Conservation (phyloP, 2,888 invertebrate genomes). For the Aplocera efformata region DNA sequence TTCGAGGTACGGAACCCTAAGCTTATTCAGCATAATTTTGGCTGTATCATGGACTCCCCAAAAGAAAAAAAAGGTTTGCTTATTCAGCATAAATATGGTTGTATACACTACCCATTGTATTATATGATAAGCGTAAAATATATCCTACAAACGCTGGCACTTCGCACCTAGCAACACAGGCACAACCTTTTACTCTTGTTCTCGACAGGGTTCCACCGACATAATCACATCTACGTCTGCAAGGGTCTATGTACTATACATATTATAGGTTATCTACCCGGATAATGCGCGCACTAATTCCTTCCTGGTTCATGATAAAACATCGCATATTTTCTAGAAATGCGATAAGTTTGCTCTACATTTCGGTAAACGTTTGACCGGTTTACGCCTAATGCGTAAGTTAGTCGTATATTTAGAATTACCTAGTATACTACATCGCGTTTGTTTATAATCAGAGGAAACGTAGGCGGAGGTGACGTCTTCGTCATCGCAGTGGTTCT, state of each 20-base stretch:
- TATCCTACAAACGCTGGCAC: conserved; percentile 29
- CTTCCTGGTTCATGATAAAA: conserved; percentile 31
- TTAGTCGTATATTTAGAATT: conserved; percentile 44
- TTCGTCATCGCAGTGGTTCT: conserved; percentile 39
- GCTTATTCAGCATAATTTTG: too few relatives aligned
- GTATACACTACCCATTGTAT: too few relatives aligned
- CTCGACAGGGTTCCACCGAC: conserved; percentile 52
- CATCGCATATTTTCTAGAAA: conserved; percentile 11
- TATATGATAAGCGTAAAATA: too few relatives aligned
- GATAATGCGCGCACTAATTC: conserved; percentile 17
- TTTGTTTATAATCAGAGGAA: conserved; percentile 37
- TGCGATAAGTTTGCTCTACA: conserved; percentile 9
- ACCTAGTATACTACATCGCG: conserved; percentile 35
- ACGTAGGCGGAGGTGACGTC: conserved; percentile 46
- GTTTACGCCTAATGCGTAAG: conserved; percentile 35
- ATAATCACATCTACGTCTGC: conserved; percentile 42
- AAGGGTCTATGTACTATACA: conserved; percentile 31
- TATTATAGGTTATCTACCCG: conserved; percentile 7
- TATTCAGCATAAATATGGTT: too few relatives aligned
- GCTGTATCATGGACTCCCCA: too few relatives aligned
- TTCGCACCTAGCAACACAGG: conserved; percentile 44
- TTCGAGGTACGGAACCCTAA: too few relatives aligned
- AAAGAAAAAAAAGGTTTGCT: too few relatives aligned
- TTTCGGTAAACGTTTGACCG: conserved; percentile 16
- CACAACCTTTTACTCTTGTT: conserved; percentile 64